A percentile compares a stretch with the other conserved stretches of the same genome.
phyloP scores from a whole-genome alignment of 2,113 vertebrate species.

The Rousettus leschenaultii region DNA sequence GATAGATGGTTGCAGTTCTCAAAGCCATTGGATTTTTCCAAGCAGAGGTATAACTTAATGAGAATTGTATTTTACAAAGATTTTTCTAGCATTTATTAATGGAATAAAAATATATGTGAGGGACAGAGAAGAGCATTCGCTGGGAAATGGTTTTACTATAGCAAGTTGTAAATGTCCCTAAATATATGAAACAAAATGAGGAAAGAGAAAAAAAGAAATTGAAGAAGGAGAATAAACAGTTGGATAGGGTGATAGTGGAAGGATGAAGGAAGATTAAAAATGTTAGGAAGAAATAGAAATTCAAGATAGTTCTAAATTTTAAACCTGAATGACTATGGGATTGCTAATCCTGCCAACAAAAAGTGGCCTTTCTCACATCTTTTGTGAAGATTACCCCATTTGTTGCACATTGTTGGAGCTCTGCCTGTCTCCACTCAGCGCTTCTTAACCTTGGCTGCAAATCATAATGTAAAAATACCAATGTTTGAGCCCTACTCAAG shows the following conservation, averaged over 20 bases:
- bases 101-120: not conserved
- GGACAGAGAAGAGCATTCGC: not conserved
- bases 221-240: not conserved
- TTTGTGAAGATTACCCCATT: not conserved
- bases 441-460: not conserved
- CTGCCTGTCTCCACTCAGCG: not conserved
- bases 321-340: not conserved
- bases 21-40: not conserved
- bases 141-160: not conserved
- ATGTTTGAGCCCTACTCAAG: not conserved
- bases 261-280: not conserved
- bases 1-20: not conserved
- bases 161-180: not conserved
- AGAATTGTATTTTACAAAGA: not conserved
- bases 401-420: not conserved
- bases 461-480: not conserved
- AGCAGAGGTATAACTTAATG: not conserved
- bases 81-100: not conserved
- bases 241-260: not conserved
- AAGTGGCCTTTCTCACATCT: not conserved
- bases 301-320: not conserved
- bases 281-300: not conserved
- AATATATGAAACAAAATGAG: not conserved
- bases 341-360: not conserved
- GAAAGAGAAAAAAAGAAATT: not conserved